Base-by-base conservation (phyloP, 2,888 invertebrate genomes). In the Idaea aversata region DNA sequence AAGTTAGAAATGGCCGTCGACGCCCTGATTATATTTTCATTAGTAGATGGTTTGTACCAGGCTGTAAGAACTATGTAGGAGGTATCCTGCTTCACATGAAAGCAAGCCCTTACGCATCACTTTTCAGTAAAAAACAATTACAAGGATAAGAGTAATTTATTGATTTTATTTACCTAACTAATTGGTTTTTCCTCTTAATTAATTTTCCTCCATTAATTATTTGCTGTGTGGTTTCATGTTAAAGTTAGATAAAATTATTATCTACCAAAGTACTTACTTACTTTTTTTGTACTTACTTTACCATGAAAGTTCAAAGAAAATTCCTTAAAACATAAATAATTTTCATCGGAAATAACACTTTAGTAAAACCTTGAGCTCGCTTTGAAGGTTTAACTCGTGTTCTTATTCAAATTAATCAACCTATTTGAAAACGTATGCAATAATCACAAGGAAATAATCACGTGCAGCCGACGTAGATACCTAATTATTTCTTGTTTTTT, bases 391-490 rank as follows among this genome's bases (percentile, higher is more conserved):
- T 47, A 68, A 70, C 64, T 70, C 66, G 65, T 68, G 68, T 70
- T 68, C 59, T 60, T 67, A 68, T 73, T 68, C 25, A 25, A 25
- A 25, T 25, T 68, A 74, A 65, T 74, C 68, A 70, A 70, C 65
- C 68, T 72, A 72, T 73, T 71, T 63, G 65, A 68, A 63, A 65
- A 60, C 63, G 65, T 68, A 36, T 65, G 73, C 72, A 75, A 76
- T 77, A 77, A 76, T 71, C 70, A 67, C 73, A 60, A 15, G 62
- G 75, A 71, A 75, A 76, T 73, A 72, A 72, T 73, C 74, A 80
- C 76, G 75, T 77, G 74, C 67, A 63, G 13, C 7, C 58, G 59
- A 13, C 61, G 15, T 15, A 62, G 60, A 57, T 4, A 25, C 3
- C 35, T 34, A 34, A 13, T 15, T 25, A 36, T 61, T 38, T 63